phyloP scores from a whole-genome alignment of 2,113 vertebrate genomes.

The Trochalopteron elliotii region DNA sequence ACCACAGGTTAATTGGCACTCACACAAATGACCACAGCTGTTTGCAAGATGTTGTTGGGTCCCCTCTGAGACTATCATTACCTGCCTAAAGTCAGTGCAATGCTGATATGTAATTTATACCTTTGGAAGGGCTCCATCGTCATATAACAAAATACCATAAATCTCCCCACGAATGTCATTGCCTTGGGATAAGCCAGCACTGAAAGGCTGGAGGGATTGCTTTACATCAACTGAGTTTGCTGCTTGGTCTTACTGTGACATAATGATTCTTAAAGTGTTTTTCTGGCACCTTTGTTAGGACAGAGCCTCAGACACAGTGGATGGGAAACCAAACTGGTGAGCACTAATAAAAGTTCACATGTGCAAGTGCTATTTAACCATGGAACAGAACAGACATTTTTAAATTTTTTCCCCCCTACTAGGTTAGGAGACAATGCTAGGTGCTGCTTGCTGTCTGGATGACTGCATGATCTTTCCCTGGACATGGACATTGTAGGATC shows the following conservation, averaged over 20 bases:
- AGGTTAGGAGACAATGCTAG: not conserved
- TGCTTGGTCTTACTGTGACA: slow-evolving; percentile 5
- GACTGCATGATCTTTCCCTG: not conserved
- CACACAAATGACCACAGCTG: slow-evolving; percentile 41
- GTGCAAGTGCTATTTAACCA: not conserved
- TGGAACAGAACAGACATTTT: not conserved
- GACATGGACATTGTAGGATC: not conserved
- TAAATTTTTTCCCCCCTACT: fast-evolving
- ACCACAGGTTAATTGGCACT: slow-evolving; percentile 24
- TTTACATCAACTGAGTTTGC: not conserved
- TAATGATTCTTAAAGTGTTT: not conserved
- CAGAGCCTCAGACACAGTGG: not conserved
- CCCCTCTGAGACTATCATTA: slow-evolving; percentile 47
- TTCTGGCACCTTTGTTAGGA: not conserved
- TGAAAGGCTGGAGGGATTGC: slow-evolving; percentile 33
- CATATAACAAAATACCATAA: slow-evolving; percentile 50
- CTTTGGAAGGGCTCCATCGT: slow-evolving; percentile 51
- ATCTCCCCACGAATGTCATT: slow-evolving; percentile 54
- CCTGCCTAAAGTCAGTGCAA: slow-evolving; percentile 37
- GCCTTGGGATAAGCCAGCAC: slow-evolving; percentile 44
- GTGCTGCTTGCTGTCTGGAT: not conserved
- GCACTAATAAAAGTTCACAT: not conserved
- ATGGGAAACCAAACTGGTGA: not conserved
- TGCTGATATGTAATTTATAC: slow-evolving; percentile 58
- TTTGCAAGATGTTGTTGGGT: slow-evolving; percentile 46